These are phyloP conservation scores for Eucidaris tribuloides DNA, from an alignment of 35 echinoderm and acorn worm genomes.

Conservation along the genomic window DNA sequence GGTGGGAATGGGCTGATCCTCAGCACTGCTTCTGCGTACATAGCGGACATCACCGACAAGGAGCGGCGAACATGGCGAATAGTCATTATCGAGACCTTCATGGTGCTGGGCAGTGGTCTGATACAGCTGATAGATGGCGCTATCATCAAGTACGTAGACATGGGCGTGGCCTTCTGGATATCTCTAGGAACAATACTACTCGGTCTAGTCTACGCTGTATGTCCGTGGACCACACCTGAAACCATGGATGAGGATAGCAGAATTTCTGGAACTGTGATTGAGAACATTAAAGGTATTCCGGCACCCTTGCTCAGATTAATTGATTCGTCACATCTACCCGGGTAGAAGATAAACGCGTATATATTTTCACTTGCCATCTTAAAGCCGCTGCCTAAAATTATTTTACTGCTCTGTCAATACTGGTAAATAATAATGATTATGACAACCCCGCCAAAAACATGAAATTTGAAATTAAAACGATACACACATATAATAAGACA, in stretches of 20 bases:
- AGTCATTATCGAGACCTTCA: background rate
- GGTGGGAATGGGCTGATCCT: constrained; percentile 1
- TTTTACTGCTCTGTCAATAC: background rate
- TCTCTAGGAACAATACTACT: background rate
- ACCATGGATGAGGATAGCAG: background rate
- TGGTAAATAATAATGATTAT: background rate
- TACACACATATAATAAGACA: too few species aligned
- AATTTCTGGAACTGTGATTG: background rate
- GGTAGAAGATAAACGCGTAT: background rate
- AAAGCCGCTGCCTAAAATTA: background rate
- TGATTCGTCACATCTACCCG: background rate
- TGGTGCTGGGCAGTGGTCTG: background rate
- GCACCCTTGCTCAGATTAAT: background rate
- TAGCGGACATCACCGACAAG: background rate
- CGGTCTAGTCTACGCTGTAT: background rate
- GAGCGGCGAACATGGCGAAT: constrained; percentile 8
- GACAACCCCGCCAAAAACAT: too few species aligned
- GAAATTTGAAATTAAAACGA: too few species aligned
- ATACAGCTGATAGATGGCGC: constrained; percentile 3
- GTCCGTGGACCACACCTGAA: background rate
- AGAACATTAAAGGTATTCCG: background rate
- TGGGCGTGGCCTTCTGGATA: constrained; percentile 6
- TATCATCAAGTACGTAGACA: background rate
- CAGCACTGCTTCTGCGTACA: constrained; percentile 5
- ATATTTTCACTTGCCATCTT: background rate